phyloP scores from a whole-genome alignment of 1,140 invertebrate species.

The Pachyrhynchus sulphureomaculatus region DNA sequence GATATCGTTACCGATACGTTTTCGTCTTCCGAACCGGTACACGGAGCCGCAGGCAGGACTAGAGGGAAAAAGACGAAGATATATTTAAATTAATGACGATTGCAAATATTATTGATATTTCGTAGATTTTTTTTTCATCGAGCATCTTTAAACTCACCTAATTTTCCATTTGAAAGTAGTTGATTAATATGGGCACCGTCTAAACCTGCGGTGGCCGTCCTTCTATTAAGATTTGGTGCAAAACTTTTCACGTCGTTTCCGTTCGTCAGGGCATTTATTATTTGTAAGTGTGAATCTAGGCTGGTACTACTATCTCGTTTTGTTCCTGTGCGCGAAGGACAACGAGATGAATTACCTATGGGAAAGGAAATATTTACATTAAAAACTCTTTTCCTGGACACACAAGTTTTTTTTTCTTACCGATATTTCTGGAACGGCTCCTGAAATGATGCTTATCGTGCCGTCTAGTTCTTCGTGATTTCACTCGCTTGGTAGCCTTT shows the following conservation, averaged over 20 bases:
- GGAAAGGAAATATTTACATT: background rate
- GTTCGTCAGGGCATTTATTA: constrained; percentile 56
- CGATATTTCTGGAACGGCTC: constrained; percentile 35
- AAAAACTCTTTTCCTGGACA: constrained; percentile 3
- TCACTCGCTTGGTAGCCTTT: constrained; percentile 64
- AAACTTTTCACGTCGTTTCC: constrained; percentile 52
- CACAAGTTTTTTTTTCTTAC: background rate
- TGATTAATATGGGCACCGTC: constrained; percentile 57
- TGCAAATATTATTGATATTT: no score
- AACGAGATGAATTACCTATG: constrained; percentile 38
- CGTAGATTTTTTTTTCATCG: no score
- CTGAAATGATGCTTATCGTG: constrained; percentile 35
- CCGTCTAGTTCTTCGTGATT: constrained; percentile 34
- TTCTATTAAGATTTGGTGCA: constrained; percentile 58
- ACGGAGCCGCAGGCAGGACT: constrained; percentile 39
- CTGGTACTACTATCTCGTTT: constrained; percentile 75
- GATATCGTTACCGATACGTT: constrained; percentile 55
- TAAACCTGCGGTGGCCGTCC: constrained; percentile 58
- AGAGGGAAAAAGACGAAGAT: no score
- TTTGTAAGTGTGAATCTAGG: constrained; percentile 71
- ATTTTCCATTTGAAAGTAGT: constrained; percentile 56
- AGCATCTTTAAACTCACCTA: no score
- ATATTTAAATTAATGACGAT: no score
- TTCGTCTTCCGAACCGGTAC: constrained; percentile 58
- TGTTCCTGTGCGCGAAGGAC: constrained; percentile 52